Conservation (phyloP, 2,888 invertebrate species). For the Acronicta leporina region DNA sequence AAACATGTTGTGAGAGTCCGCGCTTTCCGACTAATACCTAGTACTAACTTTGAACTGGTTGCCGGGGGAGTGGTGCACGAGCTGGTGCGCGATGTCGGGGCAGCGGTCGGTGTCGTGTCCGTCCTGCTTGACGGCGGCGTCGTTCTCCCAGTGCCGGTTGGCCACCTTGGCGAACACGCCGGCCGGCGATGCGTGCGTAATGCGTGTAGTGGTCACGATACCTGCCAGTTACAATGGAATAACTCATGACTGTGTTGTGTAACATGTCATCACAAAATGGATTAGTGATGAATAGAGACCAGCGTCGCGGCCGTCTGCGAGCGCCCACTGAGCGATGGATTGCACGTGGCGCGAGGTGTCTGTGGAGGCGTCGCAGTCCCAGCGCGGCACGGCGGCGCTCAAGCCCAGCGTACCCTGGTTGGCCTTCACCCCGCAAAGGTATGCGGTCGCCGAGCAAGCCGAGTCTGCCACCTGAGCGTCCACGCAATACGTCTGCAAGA, state of each 20-base stretch:
- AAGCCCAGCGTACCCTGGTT: conserved; percentile 91
- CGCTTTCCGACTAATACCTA: too few relatives aligned
- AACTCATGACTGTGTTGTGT: background rate
- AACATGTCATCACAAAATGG: background rate
- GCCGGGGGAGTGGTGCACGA: conserved; percentile 90
- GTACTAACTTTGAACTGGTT: conserved; percentile 77
- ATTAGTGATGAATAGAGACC: conserved; percentile 48
- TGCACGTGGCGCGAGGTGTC: conserved; percentile 85
- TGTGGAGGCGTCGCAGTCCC: conserved; percentile 89
- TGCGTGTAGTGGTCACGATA: conserved; percentile 92
- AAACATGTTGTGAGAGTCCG: background rate
- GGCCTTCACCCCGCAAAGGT: conserved; percentile 90
- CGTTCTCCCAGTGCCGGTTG: conserved; percentile 91
- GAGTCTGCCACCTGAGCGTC: conserved; percentile 91
- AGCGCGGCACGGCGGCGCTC: conserved; percentile 88
- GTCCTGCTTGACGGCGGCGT: conserved; percentile 79
- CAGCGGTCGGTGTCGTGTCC: conserved; percentile 84
- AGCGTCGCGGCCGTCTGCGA: conserved; percentile 76
- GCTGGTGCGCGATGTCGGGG: conserved; percentile 91
- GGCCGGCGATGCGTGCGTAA: conserved; percentile 93
- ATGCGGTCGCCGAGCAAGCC: conserved; percentile 92
- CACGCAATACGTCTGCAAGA: conserved; percentile 86
- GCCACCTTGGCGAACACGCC: conserved; percentile 88
- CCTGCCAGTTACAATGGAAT: conserved; percentile 68
- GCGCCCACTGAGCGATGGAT: conserved; percentile 91